Evolutionary conservation across 2,888 invertebrate species (phyloP).

Genomic region (Meiosimyza decipiens): DNA sequence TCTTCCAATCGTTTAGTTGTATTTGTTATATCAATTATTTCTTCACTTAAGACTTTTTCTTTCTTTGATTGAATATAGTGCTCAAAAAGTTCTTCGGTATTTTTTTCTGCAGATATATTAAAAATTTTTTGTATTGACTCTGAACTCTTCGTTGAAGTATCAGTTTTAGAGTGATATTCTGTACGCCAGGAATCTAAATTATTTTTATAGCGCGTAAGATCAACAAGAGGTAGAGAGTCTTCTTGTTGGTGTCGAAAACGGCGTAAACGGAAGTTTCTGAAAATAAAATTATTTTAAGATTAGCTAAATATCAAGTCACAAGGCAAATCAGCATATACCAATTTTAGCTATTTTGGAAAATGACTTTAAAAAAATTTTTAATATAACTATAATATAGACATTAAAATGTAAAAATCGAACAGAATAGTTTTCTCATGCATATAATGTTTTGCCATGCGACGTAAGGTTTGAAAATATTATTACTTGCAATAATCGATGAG

Average conservation of each 20-base stretch:
- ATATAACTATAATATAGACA: too few species aligned
- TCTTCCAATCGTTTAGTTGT: constrained; percentile 20
- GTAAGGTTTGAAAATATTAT: constrained; percentile 30
- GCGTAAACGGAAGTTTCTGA: constrained; percentile 61
- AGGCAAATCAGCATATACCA: constrained; percentile 4
- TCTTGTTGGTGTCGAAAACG: constrained; percentile 64
- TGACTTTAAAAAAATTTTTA: too few species aligned
- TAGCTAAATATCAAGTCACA: neutral
- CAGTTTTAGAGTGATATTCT: constrained; percentile 22
- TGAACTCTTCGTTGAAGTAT: constrained; percentile 38
- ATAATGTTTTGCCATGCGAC: neutral
- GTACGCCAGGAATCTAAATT: constrained; percentile 57
- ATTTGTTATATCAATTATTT: constrained; percentile 28
- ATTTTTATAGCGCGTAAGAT: constrained; percentile 53
- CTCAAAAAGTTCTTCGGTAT: constrained; percentile 59
- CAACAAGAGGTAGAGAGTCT: constrained; percentile 57
- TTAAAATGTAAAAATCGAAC: too few species aligned
- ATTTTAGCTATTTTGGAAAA: too few species aligned
- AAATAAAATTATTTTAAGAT: constrained; percentile 3
- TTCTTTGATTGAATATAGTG: constrained; percentile 42
- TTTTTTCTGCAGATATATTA: constrained; percentile 49
- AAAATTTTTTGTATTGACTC: constrained; percentile 41
- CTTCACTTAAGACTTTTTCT: constrained; percentile 34
- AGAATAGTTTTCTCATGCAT: neutral
- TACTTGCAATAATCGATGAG: constrained; percentile 64